A percentile compares a stretch with the other conserved stretches of the same genome.
Evolutionary conservation across 2,113 vertebrate species (phyloP).

Genomic region (Athene noctua): DNA sequence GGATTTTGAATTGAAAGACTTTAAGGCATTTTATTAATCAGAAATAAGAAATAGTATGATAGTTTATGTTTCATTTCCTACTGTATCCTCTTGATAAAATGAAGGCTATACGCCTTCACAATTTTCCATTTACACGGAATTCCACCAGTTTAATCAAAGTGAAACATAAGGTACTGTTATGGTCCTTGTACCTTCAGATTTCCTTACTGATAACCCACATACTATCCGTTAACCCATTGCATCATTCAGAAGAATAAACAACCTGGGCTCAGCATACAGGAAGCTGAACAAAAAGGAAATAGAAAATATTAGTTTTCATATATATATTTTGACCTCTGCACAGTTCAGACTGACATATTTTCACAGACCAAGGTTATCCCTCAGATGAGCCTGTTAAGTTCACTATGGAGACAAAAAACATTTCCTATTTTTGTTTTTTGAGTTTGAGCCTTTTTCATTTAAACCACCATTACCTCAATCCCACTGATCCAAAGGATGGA

Average conservation of each 20-base stretch:
- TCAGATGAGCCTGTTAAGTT: background rate
- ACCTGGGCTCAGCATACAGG: conserved; percentile 71
- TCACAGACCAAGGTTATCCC: background rate
- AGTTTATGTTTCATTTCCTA: conserved; percentile 25
- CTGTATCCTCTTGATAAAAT: conserved; percentile 10
- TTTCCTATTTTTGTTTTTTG: background rate
- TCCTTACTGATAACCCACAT: conserved; percentile 75
- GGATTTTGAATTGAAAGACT: background rate
- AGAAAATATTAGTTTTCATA: conserved; percentile 61
- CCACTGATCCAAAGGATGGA: background rate
- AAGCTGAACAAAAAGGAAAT: conserved; percentile 69
- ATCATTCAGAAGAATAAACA: conserved; percentile 78
- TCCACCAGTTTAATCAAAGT: conserved; percentile 77
- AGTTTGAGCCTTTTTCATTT: background rate
- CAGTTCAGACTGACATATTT: background rate
- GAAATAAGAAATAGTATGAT: background rate
- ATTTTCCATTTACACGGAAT: conserved; percentile 79
- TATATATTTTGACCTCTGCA: background rate
- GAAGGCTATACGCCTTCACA: conserved; percentile 64
- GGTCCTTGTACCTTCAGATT: conserved; percentile 76
- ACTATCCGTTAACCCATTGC: conserved; percentile 79
- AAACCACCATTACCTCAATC: background rate
- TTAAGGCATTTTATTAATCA: background rate
- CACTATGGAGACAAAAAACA: background rate
- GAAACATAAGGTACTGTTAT: conserved; percentile 71